These are phyloP conservation scores for Artibeus lituratus DNA, from an alignment of 2,797 vertebrate genomes.

Conservation along the genomic window DNA sequence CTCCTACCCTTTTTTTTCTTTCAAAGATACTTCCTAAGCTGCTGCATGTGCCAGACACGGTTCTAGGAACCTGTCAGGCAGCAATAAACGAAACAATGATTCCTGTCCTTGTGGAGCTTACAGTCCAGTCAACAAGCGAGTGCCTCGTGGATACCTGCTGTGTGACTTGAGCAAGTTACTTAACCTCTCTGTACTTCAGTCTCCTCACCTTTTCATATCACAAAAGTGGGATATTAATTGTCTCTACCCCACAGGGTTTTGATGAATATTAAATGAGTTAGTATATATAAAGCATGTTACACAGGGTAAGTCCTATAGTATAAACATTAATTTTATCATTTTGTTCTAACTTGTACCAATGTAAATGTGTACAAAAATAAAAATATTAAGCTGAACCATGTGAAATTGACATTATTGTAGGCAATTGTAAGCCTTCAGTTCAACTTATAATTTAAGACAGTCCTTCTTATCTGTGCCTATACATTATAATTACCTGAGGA, in stretches of 20 bases:
- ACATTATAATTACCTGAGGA: neutral
- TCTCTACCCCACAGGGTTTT: neutral
- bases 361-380: neutral
- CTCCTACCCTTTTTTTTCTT: neutral
- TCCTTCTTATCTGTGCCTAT: neutral
- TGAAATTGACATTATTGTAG: neutral
- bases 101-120: neutral
- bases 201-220: neutral
- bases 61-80: neutral
- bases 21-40: neutral
- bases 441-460: neutral
- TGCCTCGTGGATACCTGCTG: neutral
- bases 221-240: neutral
- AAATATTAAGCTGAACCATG: neutral
- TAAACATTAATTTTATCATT: neutral
- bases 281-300: neutral
- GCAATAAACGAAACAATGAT: neutral
- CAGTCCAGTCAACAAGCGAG: neutral
- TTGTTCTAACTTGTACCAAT: neutral
- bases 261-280: neutral
- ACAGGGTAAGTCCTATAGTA: neutral
- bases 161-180: neutral
- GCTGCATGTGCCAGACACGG: neutral
- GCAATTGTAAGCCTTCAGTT: neutral
- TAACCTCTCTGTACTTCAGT: neutral